These are phyloP conservation scores for Strigamia crassipes DNA, from an alignment of 2,888 invertebrate species.

Conservation along the genomic window DNA sequence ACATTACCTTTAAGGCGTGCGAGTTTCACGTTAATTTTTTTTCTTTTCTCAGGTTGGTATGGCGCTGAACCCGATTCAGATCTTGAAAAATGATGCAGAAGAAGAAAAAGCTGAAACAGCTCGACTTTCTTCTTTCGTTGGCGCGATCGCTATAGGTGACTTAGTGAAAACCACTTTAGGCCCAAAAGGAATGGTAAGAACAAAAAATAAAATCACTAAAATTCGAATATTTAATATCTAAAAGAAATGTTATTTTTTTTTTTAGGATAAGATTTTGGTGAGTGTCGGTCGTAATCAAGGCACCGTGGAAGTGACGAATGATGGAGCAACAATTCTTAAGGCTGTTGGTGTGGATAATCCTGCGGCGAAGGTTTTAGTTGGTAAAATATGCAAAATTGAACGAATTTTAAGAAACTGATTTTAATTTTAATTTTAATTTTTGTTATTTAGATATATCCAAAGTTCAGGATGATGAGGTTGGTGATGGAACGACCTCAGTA, in stretches of 20 bases:
- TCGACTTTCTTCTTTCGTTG: slow-evolving; percentile 95
- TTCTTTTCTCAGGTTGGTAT: slow-evolving; percentile 14
- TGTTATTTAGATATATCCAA: slow-evolving; percentile 80
- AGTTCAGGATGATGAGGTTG: slow-evolving; percentile 98
- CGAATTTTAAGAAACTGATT: background rate
- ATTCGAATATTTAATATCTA: no score
- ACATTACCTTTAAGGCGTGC: background rate
- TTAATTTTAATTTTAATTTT: background rate
- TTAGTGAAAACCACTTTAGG: slow-evolving; percentile 97
- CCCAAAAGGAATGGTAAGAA: slow-evolving; percentile 89
- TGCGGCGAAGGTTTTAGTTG: slow-evolving; percentile 96
- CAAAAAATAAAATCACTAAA: background rate
- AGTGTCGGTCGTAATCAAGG: slow-evolving; percentile 74
- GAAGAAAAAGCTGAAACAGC: slow-evolving; percentile 98
- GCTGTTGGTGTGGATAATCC: slow-evolving; percentile 97
- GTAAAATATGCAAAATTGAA: slow-evolving; percentile 53
- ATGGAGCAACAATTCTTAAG: slow-evolving; percentile 97
- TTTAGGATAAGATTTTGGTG: slow-evolving; percentile 77
- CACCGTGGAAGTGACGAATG: slow-evolving; percentile 90
- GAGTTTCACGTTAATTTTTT: background rate
- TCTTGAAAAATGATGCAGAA: slow-evolving; percentile 93
- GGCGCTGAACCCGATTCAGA: slow-evolving; percentile 82
- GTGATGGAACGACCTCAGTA: slow-evolving; percentile 99
- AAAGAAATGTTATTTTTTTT: background rate
- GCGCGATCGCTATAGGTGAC: slow-evolving; percentile 98